Evolutionary conservation across 1,140 invertebrate genomes (phyloP), one percentile per base, ranked within the genome.

Genomic region (Leptinotarsa lineolata): DNA sequence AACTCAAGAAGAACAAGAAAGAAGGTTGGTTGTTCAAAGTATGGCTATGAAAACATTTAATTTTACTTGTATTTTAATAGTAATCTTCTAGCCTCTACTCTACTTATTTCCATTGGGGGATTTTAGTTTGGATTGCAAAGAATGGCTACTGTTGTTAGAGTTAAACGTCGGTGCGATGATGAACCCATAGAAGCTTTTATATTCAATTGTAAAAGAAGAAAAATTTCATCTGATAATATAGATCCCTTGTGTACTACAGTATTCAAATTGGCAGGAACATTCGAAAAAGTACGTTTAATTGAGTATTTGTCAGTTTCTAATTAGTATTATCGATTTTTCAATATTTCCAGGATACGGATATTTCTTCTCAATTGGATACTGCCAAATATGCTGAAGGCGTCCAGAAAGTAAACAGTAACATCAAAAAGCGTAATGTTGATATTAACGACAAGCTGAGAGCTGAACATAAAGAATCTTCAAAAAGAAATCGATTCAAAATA

Each of bases 211-310:
- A 90, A 90, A 81, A 83, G 84, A 22, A 81, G 83, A 61, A 88
- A 88, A 84, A 69, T 81, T 30, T 76, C 77, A 63, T 22, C 54
- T 4, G 67, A 79, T n/a, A 69, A 82, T 39, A 11, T 30, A 70
- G 59, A 63, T 3, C 44, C 70, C n/a, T 60, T 74, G 5, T 22
- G 74, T 5, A 67, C 54, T 13, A 81, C 88, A 54, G 82, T 89
- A 68, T 79, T 89, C 0, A 88, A 87, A 78, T 88, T 90, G 79
- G 88, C 87, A 21, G 88, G 87, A 74, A 90, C 89, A 16, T 78
- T 89, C 6, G 78, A 87, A 60, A 68, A 73, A 80, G 84, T 81
- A 79, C 82, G 68, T 65, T 66, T 5, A 69, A 64, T 16, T 54
- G 22, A 69, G 60, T 54, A 71, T 68, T 20, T 73, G 60, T 72